Base-by-base conservation (phyloP, 2,113 vertebrate species). In the Podocnemis expansa region DNA sequence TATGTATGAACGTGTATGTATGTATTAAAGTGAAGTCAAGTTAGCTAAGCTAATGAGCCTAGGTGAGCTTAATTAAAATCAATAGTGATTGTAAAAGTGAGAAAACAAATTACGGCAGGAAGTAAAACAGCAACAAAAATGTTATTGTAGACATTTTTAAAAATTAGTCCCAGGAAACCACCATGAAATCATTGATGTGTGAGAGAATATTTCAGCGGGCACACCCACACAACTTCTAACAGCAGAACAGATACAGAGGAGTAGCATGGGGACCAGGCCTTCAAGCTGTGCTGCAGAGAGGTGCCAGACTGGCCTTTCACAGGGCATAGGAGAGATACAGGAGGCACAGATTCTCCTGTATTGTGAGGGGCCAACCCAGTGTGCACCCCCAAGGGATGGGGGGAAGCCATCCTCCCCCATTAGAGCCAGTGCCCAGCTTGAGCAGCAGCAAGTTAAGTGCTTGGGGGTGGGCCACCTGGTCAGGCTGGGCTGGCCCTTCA, bases 51-150 rank as follows among this genome's bases (percentile, higher is more conserved):
- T 97, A 96, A 95, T 93, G 91, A 96, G 86, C 86, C 70, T 93
- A 91, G 73, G 89, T 95, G 86, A 95, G 56, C 91, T 87, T 95
- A 97, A 96, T 96, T 96, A 94, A 96, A 96, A 96, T 96, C 97
- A 96, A 96, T 95, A 94, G 60, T 88, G 84, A 96, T 87, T 95
- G 95, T 91, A 52, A 91, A 91, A 96, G 94, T 75, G 80, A 88
- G 87, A 83, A 96, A 97, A 95, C 94, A 96, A 89, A 95, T 96
- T 93, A 91, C n/a, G 70, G 58, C 81, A 87, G 45, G 0, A 12
- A 92, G 55, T 82, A 76, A 96, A 96, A 89, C 55, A 88, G 56
- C 34, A 80, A 93, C 81, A 92, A 93, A 91, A 94, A 95, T 94
- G 80, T 29, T 63, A 95, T 60, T 43, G 25, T 52, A 90, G 25